Evolutionary conservation across 2,797 vertebrate genomes (phyloP).

Genomic region (Tinamus major): DNA sequence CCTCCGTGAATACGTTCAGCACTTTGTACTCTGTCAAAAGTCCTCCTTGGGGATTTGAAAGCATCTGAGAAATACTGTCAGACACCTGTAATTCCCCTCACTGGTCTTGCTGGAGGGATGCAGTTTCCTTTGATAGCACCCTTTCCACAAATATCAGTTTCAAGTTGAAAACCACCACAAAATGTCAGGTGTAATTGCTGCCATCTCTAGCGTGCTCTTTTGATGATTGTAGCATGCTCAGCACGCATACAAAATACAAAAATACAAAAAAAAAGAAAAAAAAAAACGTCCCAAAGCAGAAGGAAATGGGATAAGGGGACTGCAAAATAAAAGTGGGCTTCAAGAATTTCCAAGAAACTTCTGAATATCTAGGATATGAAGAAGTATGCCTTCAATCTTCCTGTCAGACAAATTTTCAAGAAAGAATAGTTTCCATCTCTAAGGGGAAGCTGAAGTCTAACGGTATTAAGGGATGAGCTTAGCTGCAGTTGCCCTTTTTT

Average conservation of each 20-base stretch:
- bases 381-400: neutral
- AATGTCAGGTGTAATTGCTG: neutral
- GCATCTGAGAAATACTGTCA: neutral
- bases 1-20: neutral
- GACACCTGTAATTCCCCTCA: neutral
- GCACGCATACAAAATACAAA: neutral
- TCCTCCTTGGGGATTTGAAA: neutral
- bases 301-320: neutral
- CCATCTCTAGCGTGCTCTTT: accelerated
- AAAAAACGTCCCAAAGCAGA: neutral
- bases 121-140: neutral
- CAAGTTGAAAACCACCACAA: neutral
- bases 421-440: neutral
- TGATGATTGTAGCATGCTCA: neutral
- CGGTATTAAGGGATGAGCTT: neutral
- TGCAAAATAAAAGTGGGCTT: accelerated
- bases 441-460: neutral
- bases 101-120: neutral
- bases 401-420: neutral
- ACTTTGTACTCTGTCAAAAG: neutral
- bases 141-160: neutral
- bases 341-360: neutral
- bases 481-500: neutral
- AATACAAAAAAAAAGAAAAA: neutral
- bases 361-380: accelerated